Base-by-base conservation (phyloP, 1,140 invertebrate genomes). In the Rhynchophorus ferrugineus region DNA sequence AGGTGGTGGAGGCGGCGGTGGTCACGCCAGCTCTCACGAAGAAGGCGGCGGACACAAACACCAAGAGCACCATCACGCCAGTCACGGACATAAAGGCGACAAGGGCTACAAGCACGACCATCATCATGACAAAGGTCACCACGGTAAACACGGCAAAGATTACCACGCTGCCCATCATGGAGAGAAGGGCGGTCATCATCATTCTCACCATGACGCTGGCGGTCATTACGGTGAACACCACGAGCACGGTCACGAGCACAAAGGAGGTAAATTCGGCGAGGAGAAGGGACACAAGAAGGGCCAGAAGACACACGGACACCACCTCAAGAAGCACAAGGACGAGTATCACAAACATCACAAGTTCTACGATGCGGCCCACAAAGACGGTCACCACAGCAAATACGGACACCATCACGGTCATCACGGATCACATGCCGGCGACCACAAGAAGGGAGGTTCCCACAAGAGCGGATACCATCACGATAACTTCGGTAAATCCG, bases 311-410 rank as follows among this genome's bases (percentile, higher is more conserved):
- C 74, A 77, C 63, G 85, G 85, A 14, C 86, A 83, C 65, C 83
- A 87, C 66, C 85, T 87, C 65, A 88, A 87, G 61, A 83, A 85
- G 61, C 83, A 87, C 67, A 87, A 87, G 59, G 83, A 87, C 48
- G 85, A 85, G 49, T 86, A 84, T 63, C 78, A 85, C 63, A 87
- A 88, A 58, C 79, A 87, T 52, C 84, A 87, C 64, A 84, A 86
- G 66, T 85, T 86, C 75, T 85, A 85, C 69, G 83, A 85, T 64
- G 82, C 84, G 61, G 79, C 75, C 66, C 80, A 85, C 69, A 84
- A 85, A 67, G 82, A 79, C 3, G 86, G 84, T 0, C 80, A 86
- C 58, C 83, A 87, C 64, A 79, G 81, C 60, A 83, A 86, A 59
- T 80, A 81, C 57, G 83, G 83, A 19, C 75, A 81, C 53, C 79